A percentile compares a stretch with the other conserved stretches of the same genome.
phyloP scores from a whole-genome alignment of 2,888 invertebrate genomes.

The Lysandra bellargus region DNA sequence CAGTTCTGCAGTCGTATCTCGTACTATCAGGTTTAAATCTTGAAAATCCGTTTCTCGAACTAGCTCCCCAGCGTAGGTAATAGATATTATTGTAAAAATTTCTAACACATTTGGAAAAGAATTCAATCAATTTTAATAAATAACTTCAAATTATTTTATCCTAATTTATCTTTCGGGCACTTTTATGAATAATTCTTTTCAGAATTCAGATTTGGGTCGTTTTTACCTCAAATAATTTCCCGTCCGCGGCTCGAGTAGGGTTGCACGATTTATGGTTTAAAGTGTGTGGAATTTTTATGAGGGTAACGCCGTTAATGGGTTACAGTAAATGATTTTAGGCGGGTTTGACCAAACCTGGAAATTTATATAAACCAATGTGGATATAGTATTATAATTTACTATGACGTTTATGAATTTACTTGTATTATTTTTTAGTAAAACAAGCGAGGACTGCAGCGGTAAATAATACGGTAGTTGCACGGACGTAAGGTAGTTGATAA shows the following conservation, averaged over 20 bases:
- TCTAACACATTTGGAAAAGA: too few relatives aligned
- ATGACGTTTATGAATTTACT: too few relatives aligned
- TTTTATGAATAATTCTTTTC: constrained; percentile 10
- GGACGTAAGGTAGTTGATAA: too few relatives aligned
- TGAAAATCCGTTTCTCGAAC: too few relatives aligned
- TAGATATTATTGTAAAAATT: too few relatives aligned
- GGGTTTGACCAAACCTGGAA: not conserved
- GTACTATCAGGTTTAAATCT: too few relatives aligned
- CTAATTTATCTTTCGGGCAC: not conserved
- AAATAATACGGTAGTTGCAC: too few relatives aligned
- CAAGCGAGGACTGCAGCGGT: too few relatives aligned
- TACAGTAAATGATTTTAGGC: not conserved
- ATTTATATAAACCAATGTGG: not conserved
- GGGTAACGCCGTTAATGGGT: not conserved
- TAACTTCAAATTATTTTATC: not conserved
- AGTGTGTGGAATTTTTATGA: constrained; percentile 17
- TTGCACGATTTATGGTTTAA: constrained; percentile 12
- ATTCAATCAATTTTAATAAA: not conserved
- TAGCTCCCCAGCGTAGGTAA: too few relatives aligned
- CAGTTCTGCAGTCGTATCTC: too few relatives aligned
- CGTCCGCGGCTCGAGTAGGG: constrained; percentile 15
- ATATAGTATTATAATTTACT: too few relatives aligned
- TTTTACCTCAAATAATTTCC: not conserved
- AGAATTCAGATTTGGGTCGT: not conserved
- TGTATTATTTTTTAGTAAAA: too few relatives aligned